Evolutionary conservation across 2,797 vertebrate genomes (phyloP).

Genomic region (Gymnoscopelus braueri): DNA sequence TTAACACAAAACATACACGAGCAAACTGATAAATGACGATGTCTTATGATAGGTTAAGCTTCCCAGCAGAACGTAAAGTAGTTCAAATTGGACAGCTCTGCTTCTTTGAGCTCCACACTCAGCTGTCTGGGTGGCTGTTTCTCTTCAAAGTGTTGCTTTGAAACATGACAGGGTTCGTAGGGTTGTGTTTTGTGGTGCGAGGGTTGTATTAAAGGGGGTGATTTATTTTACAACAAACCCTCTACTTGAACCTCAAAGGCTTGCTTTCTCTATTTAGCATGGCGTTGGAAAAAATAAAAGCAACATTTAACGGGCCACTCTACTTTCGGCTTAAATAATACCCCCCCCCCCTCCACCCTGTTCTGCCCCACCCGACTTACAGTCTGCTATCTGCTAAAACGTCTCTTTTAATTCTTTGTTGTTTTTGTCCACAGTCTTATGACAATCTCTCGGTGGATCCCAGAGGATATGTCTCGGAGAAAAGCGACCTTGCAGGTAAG

Average conservation of each 20-base stretch:
- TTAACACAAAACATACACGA: too few relatives aligned
- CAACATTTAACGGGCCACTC: neutral
- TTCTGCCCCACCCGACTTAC: too few relatives aligned
- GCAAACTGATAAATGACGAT: too few relatives aligned
- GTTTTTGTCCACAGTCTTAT: conserved; percentile 85
- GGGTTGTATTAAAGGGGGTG: conserved; percentile 42
- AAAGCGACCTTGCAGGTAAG: conserved; percentile 86
- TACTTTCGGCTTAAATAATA: too few relatives aligned
- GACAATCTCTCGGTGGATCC: conserved; percentile 94
- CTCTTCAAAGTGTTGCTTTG: conserved; percentile 46
- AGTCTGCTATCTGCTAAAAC: too few relatives aligned
- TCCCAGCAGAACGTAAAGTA: too few relatives aligned
- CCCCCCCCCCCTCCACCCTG: too few relatives aligned
- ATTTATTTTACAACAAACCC: conserved; percentile 44
- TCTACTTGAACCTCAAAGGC: conserved; percentile 63
- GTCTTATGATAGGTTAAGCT: too few relatives aligned
- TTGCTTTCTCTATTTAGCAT: conserved; percentile 55
- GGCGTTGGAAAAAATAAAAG: conserved; percentile 45
- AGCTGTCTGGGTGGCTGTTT: conserved; percentile 6
- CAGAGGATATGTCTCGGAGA: conserved; percentile 85
- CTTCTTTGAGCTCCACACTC: neutral
- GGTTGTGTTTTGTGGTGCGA: conserved; percentile 6
- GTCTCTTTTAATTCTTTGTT: neutral
- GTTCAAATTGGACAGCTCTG: too few relatives aligned
- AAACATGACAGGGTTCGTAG: conserved; percentile 46